phyloP scores from a whole-genome alignment of 1,140 invertebrate species.

The Heliconius congener region DNA sequence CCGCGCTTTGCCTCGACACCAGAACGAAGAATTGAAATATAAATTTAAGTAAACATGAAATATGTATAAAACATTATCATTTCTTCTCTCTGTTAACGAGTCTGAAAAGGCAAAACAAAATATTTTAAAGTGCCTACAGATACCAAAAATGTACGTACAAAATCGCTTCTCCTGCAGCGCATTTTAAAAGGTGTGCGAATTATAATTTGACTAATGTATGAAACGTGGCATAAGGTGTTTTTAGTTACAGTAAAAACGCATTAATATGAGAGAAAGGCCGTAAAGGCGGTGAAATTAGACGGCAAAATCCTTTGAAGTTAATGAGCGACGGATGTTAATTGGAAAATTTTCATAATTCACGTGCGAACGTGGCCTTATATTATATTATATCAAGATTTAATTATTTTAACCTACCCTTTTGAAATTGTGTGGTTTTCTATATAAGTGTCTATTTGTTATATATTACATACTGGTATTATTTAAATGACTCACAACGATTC shows the following conservation, averaged over 20 bases:
- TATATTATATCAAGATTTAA: conserved; percentile 23
- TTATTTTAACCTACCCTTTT: conserved; percentile 12
- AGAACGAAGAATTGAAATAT: too few species aligned
- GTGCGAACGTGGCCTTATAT: conserved; percentile 13
- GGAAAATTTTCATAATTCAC: conserved; percentile 41
- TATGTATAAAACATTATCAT: too few species aligned
- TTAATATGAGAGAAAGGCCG: conserved; percentile 34
- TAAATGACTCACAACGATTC: too few species aligned
- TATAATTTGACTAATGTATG: conserved; percentile 29
- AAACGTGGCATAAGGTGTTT: conserved; percentile 31
- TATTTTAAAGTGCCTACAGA: background rate
- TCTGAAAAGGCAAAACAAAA: too few species aligned
- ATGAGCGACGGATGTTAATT: conserved; percentile 34
- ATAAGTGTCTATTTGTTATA: background rate
- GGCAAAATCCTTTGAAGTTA: conserved; percentile 32
- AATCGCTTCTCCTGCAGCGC: background rate
- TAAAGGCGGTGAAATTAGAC: conserved; percentile 34
- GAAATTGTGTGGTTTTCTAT: background rate
- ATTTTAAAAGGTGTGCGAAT: background rate
- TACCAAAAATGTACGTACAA: background rate
- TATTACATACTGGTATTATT: too few species aligned
- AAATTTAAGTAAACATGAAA: too few species aligned
- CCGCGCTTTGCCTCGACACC: too few species aligned
- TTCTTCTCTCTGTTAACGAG: too few species aligned
- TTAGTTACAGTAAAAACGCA: conserved; percentile 39